These are phyloP conservation scores for Willisornis vidua DNA, from an alignment of 2,113 vertebrate genomes.

Conservation along the genomic window DNA sequence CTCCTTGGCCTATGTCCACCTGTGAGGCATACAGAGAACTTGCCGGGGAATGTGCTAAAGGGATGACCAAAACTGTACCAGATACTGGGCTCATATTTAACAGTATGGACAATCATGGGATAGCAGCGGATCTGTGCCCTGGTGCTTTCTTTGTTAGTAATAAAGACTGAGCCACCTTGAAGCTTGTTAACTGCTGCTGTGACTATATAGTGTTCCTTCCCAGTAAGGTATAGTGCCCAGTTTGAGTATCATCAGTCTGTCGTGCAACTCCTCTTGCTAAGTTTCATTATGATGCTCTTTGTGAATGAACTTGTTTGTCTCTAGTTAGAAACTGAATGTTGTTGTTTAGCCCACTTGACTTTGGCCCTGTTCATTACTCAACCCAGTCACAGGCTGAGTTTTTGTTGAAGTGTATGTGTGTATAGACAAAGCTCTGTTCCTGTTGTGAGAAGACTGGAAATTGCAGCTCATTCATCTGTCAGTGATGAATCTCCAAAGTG, in stretches of 20 bases:
- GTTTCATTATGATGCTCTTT: neutral
- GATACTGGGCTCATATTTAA: neutral
- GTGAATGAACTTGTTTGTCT: neutral
- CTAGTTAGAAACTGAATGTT: neutral
- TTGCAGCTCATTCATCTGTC: neutral
- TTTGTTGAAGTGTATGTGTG: neutral
- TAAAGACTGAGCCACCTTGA: neutral
- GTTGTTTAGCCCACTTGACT: neutral
- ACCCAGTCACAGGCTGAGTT: neutral
- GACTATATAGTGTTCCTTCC: neutral
- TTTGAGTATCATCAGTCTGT: neutral
- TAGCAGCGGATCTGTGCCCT: neutral
- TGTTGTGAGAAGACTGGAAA: neutral
- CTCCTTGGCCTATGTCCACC: neutral
- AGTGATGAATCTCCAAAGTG: neutral
- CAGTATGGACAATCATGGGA: neutral
- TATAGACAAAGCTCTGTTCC: neutral
- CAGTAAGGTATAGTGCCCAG: neutral
- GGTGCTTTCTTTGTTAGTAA: neutral
- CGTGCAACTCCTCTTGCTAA: neutral
- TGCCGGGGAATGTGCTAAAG: neutral
- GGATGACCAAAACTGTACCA: neutral
- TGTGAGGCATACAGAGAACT: neutral
- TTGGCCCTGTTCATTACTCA: neutral
- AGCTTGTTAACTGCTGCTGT: neutral